Evolutionary conservation across 2,888 invertebrate genomes (phyloP), one percentile per base, ranked within the genome.

Genomic region (Drosophila prostipennis): DNA sequence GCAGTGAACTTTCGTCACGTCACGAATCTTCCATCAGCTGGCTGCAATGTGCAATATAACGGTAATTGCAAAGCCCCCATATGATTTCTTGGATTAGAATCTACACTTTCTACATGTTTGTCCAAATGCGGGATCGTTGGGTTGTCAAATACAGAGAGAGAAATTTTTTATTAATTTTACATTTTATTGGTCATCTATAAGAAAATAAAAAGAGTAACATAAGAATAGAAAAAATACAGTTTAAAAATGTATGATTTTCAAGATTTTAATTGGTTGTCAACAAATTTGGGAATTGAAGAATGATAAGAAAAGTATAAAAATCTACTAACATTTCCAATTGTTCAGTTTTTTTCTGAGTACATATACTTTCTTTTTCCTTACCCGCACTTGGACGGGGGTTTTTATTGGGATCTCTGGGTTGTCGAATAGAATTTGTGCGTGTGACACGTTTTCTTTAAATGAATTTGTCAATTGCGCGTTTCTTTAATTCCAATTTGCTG

Each of bases 371-470:
- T 19, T 36, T 40, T 6, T 26, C 7, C 7, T 6, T 11, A n/a
- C 43, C 45, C 67, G 43, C 52, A 64, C 51, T 26, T 45, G n/a
- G 16, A 16, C 32, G 8, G 6, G 13, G 7, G 2, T 19, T 16
- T 34, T 49, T 49, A 42, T 43, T 32, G 42, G 6, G 14, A 29
- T 13, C 14, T 43, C 13, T 14, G 32, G 10, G 36, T 13, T 71
- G 53, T 71, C 58, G n/a, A 60, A 61, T 61, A n/a, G 36, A 51
- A 55, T 46, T 71, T 46, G 63, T 71, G 72, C 71, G 72, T 72
- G 71, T 54, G 72, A 61, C 71, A 72, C 55, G 72, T 71, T 72
- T 71, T 51, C 39, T 23, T 19, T 53, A 63, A 72, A 53, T 63
- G 46, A 59, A 45, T 49, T 59, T 48, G 64, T 46, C 52, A 53